Base-by-base conservation (phyloP, 2,888 invertebrate species). In the Sipha maydis region DNA sequence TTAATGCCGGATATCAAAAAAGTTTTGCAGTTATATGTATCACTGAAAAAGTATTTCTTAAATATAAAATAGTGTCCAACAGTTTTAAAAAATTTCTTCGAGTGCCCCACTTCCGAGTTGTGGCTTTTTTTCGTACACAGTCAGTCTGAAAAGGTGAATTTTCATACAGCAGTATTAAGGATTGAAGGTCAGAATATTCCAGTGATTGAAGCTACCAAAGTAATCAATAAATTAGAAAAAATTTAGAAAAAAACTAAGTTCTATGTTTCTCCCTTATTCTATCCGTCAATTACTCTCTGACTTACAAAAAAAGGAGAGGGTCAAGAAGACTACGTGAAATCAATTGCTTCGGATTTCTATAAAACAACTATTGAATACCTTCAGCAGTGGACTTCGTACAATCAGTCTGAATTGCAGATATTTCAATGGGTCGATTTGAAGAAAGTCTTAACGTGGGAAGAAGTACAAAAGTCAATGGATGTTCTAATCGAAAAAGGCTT, bases 1-100 rank as follows among this genome's bases (percentile, higher is more conserved):
- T 84, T 91, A 89, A 83, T 90, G 85, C 91, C 91, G 54, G 90
- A 91, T 41, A 83, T 91, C n/a, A 90, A 91, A 88, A 90, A 91
- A 89, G 89, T 91, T 79, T 89, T 91, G 56, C 77, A 91, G 89
- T 89, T 91, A 89, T 91, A 90, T 90, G 83, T 84, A 56, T 89
- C 90, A 77, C 84, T 91, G 54, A 90, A 90, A 89, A 90, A 90
- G 7, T 91, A 48, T 48, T 48, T 48, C 48, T 85, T 90, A 69
- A 90, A 90, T n/a, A 85, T 89, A 89, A 90, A 90, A 83, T 91
- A 90, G 84, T 90, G 90, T 90, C 91, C 91, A 79, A 90, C 86
- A 90, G 90, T 91, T 89, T 89, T 91, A 89, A 89, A 90, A 80
- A 85, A 86, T 78, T 90, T 91, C 89, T 91, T 91, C 89, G 88